Evolutionary conservation across 2,797 vertebrate species (phyloP).

Genomic region (Falco columbarius): DNA sequence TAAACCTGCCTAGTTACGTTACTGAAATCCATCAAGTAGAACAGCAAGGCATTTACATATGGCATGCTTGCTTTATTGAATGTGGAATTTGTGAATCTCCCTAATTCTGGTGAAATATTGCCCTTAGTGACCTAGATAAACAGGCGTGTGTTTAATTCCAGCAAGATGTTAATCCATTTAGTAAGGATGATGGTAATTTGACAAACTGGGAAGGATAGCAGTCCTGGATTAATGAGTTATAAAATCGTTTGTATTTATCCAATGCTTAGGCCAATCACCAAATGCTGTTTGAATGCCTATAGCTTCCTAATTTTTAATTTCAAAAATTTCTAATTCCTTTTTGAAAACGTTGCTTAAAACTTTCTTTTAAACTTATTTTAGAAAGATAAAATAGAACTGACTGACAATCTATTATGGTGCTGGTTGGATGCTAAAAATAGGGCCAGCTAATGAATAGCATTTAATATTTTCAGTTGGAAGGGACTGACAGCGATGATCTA

Average conservation of each 20-base stretch:
- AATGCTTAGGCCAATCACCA: neutral
- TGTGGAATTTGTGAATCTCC: neutral
- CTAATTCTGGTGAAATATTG: neutral
- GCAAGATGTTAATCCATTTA: neutral
- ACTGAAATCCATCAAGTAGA: neutral
- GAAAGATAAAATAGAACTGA: neutral
- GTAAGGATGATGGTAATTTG: neutral
- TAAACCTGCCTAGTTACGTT: neutral
- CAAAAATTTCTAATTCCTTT: neutral
- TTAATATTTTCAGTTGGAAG: neutral
- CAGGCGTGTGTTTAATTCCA: neutral
- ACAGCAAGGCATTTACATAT: neutral
- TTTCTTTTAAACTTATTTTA: neutral
- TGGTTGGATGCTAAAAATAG: neutral
- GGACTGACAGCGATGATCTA: rapidly evolving
- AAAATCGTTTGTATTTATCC: neutral
- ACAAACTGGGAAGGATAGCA: neutral
- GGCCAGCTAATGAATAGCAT: neutral
- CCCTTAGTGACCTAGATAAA: neutral
- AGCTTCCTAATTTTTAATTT: neutral
- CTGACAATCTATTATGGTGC: neutral
- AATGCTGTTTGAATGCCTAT: neutral
- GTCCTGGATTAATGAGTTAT: neutral
- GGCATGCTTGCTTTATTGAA: neutral
- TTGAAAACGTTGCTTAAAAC: neutral